Base-by-base conservation (phyloP, 2,113 vertebrate species). In the Microcebus lehilahytsara region DNA sequence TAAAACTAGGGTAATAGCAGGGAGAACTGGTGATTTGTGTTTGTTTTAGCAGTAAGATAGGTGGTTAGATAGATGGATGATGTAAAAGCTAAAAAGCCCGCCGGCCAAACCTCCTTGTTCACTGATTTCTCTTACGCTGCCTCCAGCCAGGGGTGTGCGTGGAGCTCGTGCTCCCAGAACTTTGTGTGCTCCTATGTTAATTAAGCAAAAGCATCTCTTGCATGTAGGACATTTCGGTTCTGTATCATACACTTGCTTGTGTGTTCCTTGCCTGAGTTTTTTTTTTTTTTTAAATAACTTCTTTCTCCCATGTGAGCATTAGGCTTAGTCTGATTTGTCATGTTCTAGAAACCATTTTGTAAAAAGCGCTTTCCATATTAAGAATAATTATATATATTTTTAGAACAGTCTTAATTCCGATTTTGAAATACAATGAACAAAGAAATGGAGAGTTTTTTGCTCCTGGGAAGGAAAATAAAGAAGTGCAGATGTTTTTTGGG, bases 161-260 rank as follows among this genome's bases (percentile, higher is more conserved):
- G 8, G 62, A 62, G 34, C 23, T 2, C 0, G 0, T 5, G 22
- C 20, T 37, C 23, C n/a, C 58, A 58, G 23, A 46, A 6, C 58
- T 40, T 40, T 32, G 5, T 0, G 4, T 2, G 25, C 42, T 30
- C 30, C 22, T 6, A 0, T 2, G 30, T 25, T 8, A 3, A 19
- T 42, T 23, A 19, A 56, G 27, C 32, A 71, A 78, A 46, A 77
- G 37, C 1, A 17, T 42, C 32, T 62, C 42, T 49, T 53, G 12
- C 2, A 30, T 12, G 3, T 62, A 77, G 85, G 77, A n/a, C 16
- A 25, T 19, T 91, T 30, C 14, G 49, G 66, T 62, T 80, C 58
- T 78, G 23, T 75, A 4, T 72, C 46, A 13, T 3, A 17, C 1
- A 0, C 80, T 90, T 60, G 67, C 53, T 27, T 27, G 19, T 22